A percentile compares a stretch with the other conserved stretches of the same genome.
These are phyloP conservation scores for Lymantria monacha DNA, from an alignment of 2,888 invertebrate genomes.

Conservation along the genomic window DNA sequence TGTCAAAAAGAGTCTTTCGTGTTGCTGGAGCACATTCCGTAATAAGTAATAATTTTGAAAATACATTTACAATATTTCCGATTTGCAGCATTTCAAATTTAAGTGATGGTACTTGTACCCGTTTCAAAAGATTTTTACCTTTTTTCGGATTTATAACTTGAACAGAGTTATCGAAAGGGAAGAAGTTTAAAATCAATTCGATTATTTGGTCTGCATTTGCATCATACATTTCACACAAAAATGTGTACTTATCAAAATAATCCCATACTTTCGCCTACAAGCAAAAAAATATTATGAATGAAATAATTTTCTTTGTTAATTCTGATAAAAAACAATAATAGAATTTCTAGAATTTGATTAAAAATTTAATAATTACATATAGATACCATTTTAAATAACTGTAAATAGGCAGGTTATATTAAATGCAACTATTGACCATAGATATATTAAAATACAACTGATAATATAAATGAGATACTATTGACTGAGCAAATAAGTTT, in stretches of 20 bases:
- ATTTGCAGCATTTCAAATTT: conserved; percentile 86
- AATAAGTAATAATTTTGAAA: conserved; percentile 87
- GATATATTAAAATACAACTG: too few species aligned
- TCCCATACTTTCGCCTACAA: conserved; percentile 49
- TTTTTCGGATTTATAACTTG: conserved; percentile 87
- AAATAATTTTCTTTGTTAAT: too few species aligned
- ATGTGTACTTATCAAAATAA: conserved; percentile 81
- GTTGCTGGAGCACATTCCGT: conserved; percentile 88
- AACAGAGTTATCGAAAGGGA: conserved; percentile 88
- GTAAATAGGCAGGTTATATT: too few species aligned
- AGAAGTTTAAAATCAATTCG: conserved; percentile 88
- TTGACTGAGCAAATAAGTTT: too few species aligned
- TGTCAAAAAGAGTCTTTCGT: conserved; percentile 80
- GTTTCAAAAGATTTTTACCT: conserved; percentile 83
- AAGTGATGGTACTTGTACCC: conserved; percentile 85
- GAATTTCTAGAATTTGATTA: too few species aligned
- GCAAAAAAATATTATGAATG: too few species aligned
- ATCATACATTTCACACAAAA: conserved; percentile 93
- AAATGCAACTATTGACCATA: too few species aligned
- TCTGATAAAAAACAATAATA: too few species aligned
- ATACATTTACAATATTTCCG: conserved; percentile 88
- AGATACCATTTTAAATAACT: too few species aligned
- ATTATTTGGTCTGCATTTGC: conserved; percentile 86
- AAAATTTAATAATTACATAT: too few species aligned
- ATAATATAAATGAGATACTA: too few species aligned